These are phyloP conservation scores for Sorex maritimensis DNA, from an alignment of 2,797 vertebrate genomes.

Conservation along the genomic window DNA sequence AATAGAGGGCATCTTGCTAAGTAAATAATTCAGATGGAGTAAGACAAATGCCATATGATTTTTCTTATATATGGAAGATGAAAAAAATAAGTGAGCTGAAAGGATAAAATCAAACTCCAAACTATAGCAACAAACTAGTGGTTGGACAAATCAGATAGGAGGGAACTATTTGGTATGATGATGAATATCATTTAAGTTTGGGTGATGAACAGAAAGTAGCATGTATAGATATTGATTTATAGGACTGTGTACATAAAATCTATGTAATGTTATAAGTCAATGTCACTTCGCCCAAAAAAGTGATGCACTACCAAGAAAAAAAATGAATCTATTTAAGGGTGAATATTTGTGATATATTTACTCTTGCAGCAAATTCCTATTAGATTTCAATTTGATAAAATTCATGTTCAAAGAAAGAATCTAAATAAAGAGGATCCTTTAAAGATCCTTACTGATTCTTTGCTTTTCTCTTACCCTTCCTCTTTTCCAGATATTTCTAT, in stretches of 20 bases:
- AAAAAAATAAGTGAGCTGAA: neutral
- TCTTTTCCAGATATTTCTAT: neutral
- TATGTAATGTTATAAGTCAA: neutral
- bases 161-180: neutral
- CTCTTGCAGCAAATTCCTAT: neutral
- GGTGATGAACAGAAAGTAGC: neutral
- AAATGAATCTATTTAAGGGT: neutral
- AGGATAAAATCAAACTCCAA: neutral
- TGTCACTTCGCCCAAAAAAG: neutral
- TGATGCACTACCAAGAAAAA: neutral
- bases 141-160: no score
- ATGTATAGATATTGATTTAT: neutral
- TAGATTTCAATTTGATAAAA: conserved; percentile 41
- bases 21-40: neutral
- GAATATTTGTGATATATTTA: neutral
- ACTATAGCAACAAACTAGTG: neutral
- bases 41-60: neutral
- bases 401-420: conserved; percentile 1
- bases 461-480: conserved; percentile 1
- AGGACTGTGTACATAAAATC: neutral
- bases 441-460: neutral
- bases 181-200: neutral
- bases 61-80: neutral
- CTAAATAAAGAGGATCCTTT: neutral
- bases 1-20: neutral